A percentile compares a stretch with the other conserved stretches of the same genome.
phyloP scores from a whole-genome alignment of 2,888 invertebrate species.

The Diarsia dahlii region DNA sequence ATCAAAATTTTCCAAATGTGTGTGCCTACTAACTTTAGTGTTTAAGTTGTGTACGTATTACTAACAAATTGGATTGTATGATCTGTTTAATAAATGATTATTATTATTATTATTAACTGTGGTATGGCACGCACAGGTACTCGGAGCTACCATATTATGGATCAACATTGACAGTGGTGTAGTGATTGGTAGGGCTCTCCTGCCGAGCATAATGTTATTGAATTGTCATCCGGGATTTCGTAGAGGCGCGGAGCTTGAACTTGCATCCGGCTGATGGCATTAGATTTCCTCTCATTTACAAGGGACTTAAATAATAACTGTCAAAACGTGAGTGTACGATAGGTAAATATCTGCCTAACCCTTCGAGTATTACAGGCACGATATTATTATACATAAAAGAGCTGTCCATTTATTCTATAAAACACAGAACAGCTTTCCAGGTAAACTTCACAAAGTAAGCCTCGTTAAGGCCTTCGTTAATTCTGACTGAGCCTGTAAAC shows the following conservation, averaged over 20 bases:
- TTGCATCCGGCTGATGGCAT: neutral
- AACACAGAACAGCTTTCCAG: neutral
- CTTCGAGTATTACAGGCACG: neutral
- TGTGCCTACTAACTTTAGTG: no score
- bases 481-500: neutral
- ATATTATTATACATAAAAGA: neutral
- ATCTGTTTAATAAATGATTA: no score
- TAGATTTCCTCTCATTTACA: neutral
- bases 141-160: no score
- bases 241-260: neutral
- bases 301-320: neutral
- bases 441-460: neutral
- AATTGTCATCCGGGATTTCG: neutral
- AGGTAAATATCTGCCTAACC: neutral
- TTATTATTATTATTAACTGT: no score
- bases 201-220: neutral
- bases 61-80: no score
- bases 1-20: no score
- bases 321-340: no score
- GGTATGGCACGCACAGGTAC: no score
- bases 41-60: no score
- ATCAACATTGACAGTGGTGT: no score
- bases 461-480: neutral
- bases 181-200: neutral
- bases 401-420: neutral